These are phyloP conservation scores for Bembecia ichneumoniformis DNA, from an alignment of 2,888 invertebrate genomes.

Conservation along the genomic window DNA sequence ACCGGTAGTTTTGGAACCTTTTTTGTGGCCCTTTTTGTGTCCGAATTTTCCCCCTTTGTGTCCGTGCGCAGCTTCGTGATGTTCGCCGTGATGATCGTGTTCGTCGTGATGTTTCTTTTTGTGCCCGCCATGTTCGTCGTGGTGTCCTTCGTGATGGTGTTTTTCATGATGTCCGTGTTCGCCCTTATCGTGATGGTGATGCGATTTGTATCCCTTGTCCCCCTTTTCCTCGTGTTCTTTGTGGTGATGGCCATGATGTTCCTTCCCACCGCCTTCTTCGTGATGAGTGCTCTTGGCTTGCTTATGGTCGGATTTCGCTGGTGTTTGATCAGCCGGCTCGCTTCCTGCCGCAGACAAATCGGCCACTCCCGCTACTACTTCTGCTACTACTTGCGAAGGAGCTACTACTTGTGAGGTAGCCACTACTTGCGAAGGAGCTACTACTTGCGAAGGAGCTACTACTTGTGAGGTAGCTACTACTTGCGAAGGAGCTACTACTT, in stretches of 20 bases:
- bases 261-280: slow-evolving; percentile 79
- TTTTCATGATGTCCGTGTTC: slow-evolving; percentile 84
- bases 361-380: slow-evolving; percentile 1
- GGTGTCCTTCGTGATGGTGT: slow-evolving; percentile 83
- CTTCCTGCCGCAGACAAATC: slow-evolving; percentile 14
- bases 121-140: slow-evolving; percentile 83
- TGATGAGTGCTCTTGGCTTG: slow-evolving; percentile 64
- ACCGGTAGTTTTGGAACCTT: slow-evolving; percentile 86
- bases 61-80: slow-evolving; percentile 83
- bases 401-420: slow-evolving; percentile 14
- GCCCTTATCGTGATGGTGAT: slow-evolving; percentile 84
- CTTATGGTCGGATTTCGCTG: slow-evolving; percentile 66
- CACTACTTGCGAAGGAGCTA: too few relatives aligned
- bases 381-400: too few relatives aligned
- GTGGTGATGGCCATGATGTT: slow-evolving; percentile 78
- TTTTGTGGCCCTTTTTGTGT: slow-evolving; percentile 87
- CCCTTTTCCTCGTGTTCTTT: slow-evolving; percentile 82
- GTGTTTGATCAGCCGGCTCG: slow-evolving; percentile 41
- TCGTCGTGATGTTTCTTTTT: slow-evolving; percentile 87
- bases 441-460: too few relatives aligned
- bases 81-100: slow-evolving; percentile 81
- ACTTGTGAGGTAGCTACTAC: too few relatives aligned
- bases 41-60: slow-evolving; percentile 86
- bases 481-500: slow-evolving; percentile 8
- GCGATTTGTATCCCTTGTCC: slow-evolving; percentile 83